Conservation (phyloP, 2,888 invertebrate species). For the Dermolepida albohirtum region DNA sequence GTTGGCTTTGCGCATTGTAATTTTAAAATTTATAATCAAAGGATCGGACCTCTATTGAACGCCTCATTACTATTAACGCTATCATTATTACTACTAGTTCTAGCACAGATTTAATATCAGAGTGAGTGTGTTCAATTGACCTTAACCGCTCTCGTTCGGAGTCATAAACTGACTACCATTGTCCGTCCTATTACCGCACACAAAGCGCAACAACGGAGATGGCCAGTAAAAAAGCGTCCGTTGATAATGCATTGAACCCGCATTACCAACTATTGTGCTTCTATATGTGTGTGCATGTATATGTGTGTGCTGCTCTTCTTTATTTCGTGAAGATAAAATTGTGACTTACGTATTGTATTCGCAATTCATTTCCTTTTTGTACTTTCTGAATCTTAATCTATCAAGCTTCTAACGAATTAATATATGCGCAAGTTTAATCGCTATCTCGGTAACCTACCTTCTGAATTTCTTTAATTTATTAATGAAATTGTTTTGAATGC, state of each 20-base stretch:
- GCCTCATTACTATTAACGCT: background rate
- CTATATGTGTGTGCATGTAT: background rate
- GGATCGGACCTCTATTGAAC: too few relatives aligned
- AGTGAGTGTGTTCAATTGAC: constrained; percentile 37
- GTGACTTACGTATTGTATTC: background rate
- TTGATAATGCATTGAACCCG: constrained; percentile 39
- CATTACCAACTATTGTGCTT: constrained; percentile 22
- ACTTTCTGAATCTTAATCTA: background rate
- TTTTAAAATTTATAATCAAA: too few relatives aligned
- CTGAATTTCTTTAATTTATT: too few relatives aligned
- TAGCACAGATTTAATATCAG: constrained; percentile 30
- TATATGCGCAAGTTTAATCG: too few relatives aligned
- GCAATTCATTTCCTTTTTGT: background rate
- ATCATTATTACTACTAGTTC: background rate
- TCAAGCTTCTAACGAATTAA: too few relatives aligned
- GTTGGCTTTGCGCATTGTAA: too few relatives aligned
- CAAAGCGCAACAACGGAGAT: constrained; percentile 38
- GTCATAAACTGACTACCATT: constrained; percentile 32
- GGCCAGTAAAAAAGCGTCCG: constrained; percentile 27
- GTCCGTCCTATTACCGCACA: constrained; percentile 38
- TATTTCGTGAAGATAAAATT: background rate
- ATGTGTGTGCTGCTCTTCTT: background rate
- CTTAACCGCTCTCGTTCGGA: constrained; percentile 36
- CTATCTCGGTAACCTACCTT: too few relatives aligned
- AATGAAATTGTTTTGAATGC: too few relatives aligned